A percentile compares a stretch with the other conserved stretches of the same genome.
Evolutionary conservation across 1,140 invertebrate genomes (phyloP).

Genomic region (Aleiodes sp.): DNA sequence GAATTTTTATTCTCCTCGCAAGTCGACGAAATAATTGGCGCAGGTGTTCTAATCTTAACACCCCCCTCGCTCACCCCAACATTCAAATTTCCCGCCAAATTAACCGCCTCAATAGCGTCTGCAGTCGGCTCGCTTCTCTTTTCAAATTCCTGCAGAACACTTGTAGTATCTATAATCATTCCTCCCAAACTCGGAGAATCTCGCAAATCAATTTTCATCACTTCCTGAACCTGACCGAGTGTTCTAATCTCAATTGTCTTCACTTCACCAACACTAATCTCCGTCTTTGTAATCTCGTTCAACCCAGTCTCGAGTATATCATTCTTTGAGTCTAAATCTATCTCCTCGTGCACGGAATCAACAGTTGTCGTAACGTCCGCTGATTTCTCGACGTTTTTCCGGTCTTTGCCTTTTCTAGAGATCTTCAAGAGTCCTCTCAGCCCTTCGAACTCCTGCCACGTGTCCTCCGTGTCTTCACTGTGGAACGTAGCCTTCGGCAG

Average conservation of each 20-base stretch:
- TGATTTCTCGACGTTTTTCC: not conserved
- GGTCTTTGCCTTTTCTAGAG: not conserved
- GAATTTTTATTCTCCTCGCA: not conserved
- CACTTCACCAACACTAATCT: not conserved
- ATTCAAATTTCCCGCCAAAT: not conserved
- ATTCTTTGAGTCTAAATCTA: slow-evolving; percentile 21
- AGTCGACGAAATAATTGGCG: not conserved
- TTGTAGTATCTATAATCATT: slow-evolving; percentile 30
- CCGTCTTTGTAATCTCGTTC: not conserved
- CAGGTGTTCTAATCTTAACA: not conserved
- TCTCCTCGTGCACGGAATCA: not conserved
- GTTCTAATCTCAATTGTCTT: not conserved
- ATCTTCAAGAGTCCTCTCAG: not conserved
- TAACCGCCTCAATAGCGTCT: not conserved
- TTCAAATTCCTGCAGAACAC: not conserved
- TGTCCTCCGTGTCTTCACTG: slow-evolving; percentile 20
- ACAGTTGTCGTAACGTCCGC: slow-evolving; percentile 15
- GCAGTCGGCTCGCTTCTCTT: not conserved
- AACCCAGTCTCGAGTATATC: not conserved
- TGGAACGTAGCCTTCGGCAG: slow-evolving; percentile 37
- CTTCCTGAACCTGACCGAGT: not conserved
- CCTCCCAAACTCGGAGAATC: slow-evolving; percentile 12
- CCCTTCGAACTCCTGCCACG: not conserved
- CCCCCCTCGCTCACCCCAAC: not conserved
- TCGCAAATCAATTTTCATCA: slow-evolving; percentile 19